These are phyloP conservation scores for Coleophora deauratella DNA, from an alignment of 2,888 invertebrate species.

Conservation along the genomic window DNA sequence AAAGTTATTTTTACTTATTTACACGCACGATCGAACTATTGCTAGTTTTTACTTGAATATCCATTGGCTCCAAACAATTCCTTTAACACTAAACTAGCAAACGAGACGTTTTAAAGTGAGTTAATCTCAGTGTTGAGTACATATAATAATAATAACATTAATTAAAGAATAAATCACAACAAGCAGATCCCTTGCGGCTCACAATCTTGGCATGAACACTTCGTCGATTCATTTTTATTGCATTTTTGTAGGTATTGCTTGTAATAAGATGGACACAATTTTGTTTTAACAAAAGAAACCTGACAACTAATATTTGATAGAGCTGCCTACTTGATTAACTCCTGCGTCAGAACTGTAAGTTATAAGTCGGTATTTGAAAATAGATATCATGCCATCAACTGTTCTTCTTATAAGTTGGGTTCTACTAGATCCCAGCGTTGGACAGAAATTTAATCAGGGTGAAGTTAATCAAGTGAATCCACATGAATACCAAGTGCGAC, in stretches of 20 bases:
- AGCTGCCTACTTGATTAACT: too few species aligned
- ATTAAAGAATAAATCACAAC: conserved; percentile 52
- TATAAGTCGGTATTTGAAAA: too few species aligned
- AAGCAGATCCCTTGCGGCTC: conserved; percentile 50
- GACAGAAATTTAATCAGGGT: too few species aligned
- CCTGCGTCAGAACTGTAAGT: too few species aligned
- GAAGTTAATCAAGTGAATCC: too few species aligned
- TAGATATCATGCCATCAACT: too few species aligned
- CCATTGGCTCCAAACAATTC: conserved; percentile 37
- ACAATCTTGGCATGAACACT: conserved; percentile 18
- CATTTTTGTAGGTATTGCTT: not conserved
- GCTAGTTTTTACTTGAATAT: conserved; percentile 34
- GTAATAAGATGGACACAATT: too few species aligned
- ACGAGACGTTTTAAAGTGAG: conserved; percentile 39
- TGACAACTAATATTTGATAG: too few species aligned
- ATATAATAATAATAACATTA: conserved; percentile 42
- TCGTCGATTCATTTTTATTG: conserved; percentile 5
- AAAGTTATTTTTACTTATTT: conserved; percentile 55
- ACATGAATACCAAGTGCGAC: too few species aligned
- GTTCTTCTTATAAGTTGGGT: too few species aligned
- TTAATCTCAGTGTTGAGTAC: conserved; percentile 68
- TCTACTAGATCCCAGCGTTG: too few species aligned
- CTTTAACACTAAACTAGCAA: conserved; percentile 39
- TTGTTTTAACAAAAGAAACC: too few species aligned
- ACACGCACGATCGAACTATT: conserved; percentile 41